phyloP scores from a whole-genome alignment of 2,888 invertebrate species.

The Himalopsyche tibetana region DNA sequence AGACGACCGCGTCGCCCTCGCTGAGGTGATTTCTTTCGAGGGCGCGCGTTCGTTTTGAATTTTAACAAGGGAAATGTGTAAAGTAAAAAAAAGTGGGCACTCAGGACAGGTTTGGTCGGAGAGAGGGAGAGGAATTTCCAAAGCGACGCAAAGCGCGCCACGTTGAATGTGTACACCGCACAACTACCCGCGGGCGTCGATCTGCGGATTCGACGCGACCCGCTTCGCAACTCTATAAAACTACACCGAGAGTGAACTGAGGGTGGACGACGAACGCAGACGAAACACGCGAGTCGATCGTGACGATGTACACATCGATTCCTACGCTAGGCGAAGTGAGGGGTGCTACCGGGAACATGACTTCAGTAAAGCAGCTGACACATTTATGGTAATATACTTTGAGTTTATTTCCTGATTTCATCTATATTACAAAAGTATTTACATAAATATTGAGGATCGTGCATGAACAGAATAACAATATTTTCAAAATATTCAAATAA shows the following conservation, averaged over 20 bases:
- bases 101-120: conserved; percentile 47
- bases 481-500: conserved; percentile 67
- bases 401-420: conserved; percentile 78
- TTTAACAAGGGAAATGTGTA: conserved; percentile 49
- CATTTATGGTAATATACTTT: conserved; percentile 78
- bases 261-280: conserved; percentile 5
- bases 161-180: conserved; percentile 64
- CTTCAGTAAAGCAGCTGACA: conserved; percentile 78
- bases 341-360: conserved; percentile 79
- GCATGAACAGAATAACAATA: conserved; percentile 79
- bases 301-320: conserved; percentile 75
- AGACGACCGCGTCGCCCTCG: conserved; percentile 46
- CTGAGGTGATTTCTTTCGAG: conserved; percentile 36
- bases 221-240: background rate
- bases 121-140: conserved; percentile 59
- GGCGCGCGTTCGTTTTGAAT: conserved; percentile 48
- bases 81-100: conserved; percentile 46
- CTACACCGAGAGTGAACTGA: conserved; percentile 47
- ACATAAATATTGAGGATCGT: conserved; percentile 79
- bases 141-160: conserved; percentile 45
- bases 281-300: background rate
- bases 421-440: conserved; percentile 79
- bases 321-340: conserved; percentile 76
- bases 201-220: background rate
- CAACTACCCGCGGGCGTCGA: conserved; percentile 52